Base-by-base conservation (phyloP, 2,113 vertebrate genomes). In the Bubo blakistoni region DNA sequence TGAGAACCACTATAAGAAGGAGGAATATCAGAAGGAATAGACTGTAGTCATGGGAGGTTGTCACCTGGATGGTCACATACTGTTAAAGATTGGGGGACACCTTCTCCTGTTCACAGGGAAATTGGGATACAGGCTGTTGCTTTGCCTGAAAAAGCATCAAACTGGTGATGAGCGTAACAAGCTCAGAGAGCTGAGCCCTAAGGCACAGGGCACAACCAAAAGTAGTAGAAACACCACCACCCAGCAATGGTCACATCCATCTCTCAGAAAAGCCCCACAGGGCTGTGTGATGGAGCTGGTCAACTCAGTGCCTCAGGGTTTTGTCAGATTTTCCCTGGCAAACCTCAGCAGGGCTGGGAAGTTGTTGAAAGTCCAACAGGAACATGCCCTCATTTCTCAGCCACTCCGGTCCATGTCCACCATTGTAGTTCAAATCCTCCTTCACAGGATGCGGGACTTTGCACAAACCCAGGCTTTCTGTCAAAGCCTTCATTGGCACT, bases 321-420 rank as follows among this genome's bases (percentile, higher is more conserved):
- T 83, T 62, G 22, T n/a, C 6, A 81, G 12, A 74, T 62, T 77
- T 77, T 77, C 42, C 27, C 47, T 69, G 11, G 24, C 44, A 80
- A 80, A 40, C 57, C 34, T 67, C 9, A 2, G 5, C 34, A 77
- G 47, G 9, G 15, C 15, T 62, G 62, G 15, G 27, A 54, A 65
- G 5, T 9, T 82, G 27, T 46, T 73, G 26, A 58, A 83, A 86
- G 72, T 30, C 32, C 27, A 32, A 7, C 5, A 42, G 52, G 36
- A 88, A 86, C 12, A 54, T 1, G 13, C 3, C 9, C 14, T 63
- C 0, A 1, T 32, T 49, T 29, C n/a, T 88, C n/a, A 91, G 63
- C 46, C 0, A 0, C 63, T 66, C 29, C 0, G 0, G 7, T 30
- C 24, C 26, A 21, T 10, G 26, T n/a, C 32, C 73, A 59, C 32